phyloP scores from a whole-genome alignment of 2,888 invertebrate species.

The Melolontha melolontha region DNA sequence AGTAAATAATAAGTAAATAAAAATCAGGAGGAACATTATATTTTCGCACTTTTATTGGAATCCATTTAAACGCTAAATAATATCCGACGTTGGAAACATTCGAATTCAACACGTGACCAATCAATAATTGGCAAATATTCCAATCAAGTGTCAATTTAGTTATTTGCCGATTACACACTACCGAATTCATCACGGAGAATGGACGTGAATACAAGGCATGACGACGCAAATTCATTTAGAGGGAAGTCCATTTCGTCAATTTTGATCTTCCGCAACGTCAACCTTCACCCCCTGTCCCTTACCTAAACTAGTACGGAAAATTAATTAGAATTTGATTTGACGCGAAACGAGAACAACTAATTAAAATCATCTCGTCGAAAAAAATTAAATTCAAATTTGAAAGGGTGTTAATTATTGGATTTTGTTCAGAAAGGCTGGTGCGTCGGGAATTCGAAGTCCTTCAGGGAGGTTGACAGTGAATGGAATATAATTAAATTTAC shows the following conservation, averaged over 20 bases:
- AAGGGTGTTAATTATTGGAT: background rate
- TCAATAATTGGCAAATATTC: background rate
- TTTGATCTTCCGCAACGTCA: constrained; percentile 1
- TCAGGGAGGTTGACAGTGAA: too few species aligned
- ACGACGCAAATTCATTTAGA: background rate
- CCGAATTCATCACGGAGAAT: background rate
- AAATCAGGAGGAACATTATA: too few species aligned
- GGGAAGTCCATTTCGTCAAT: background rate
- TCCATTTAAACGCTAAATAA: too few species aligned
- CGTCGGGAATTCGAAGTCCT: too few species aligned
- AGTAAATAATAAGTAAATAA: too few species aligned
- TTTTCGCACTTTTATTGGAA: too few species aligned
- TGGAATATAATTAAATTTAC: too few species aligned
- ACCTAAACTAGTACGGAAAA: background rate
- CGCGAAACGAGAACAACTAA: background rate
- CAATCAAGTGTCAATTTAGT: constrained; percentile 26
- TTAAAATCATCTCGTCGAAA: background rate
- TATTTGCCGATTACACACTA: background rate
- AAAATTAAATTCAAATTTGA: background rate
- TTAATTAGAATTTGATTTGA: constrained; percentile 18
- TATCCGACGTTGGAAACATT: too few species aligned
- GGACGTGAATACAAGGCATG: background rate
- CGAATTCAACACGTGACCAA: too few species aligned
- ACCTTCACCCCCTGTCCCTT: too few species aligned
- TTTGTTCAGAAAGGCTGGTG: too few species aligned